These are phyloP conservation scores for Ips typographus DNA, from an alignment of 1,140 invertebrate genomes.

Conservation along the genomic window DNA sequence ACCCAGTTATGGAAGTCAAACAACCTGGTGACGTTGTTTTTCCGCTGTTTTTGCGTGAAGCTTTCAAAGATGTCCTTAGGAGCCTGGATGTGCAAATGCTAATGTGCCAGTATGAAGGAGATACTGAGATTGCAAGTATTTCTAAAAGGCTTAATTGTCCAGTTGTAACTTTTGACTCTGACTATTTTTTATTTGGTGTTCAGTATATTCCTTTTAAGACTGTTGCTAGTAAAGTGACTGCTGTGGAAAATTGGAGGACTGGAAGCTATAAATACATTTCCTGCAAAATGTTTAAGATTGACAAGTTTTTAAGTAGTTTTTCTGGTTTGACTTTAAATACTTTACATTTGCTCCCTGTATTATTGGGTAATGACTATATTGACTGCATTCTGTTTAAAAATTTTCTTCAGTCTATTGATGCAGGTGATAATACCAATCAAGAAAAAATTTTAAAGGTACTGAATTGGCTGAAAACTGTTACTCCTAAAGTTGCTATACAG, in stretches of 20 bases:
- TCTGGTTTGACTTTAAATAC: conserved; percentile 64
- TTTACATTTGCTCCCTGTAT: conserved; percentile 73
- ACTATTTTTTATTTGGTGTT: conserved; percentile 86
- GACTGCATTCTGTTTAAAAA: conserved; percentile 64
- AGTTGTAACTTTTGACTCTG: conserved; percentile 85
- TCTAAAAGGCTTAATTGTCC: conserved; percentile 77
- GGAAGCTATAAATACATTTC: conserved; percentile 54
- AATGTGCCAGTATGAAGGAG: conserved; percentile 82
- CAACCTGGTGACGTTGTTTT: conserved; percentile 57
- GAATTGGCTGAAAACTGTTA: conserved; percentile 71
- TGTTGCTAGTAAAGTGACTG: conserved; percentile 38
- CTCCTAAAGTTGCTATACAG: conserved; percentile 65
- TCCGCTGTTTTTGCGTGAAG: conserved; percentile 68
- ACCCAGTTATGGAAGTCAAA: conserved; percentile 52
- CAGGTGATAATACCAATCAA: conserved; percentile 60
- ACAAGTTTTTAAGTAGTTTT: conserved; percentile 66
- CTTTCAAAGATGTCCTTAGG: conserved; percentile 68
- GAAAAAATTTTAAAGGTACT: conserved; percentile 67
- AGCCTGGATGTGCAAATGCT: conserved; percentile 66
- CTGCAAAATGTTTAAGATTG: conserved; percentile 72
- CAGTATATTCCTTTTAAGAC: conserved; percentile 77
- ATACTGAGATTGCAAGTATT: conserved; percentile 78
- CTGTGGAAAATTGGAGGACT: conserved; percentile 22
- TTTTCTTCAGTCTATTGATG: conserved; percentile 68
- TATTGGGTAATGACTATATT: conserved; percentile 87